Percentiles rank a stretch among this genome's conserved stretches.
These are phyloP conservation scores for Ceratitis capitata DNA, from an alignment of 1,140 invertebrate species.

Conservation along the genomic window DNA sequence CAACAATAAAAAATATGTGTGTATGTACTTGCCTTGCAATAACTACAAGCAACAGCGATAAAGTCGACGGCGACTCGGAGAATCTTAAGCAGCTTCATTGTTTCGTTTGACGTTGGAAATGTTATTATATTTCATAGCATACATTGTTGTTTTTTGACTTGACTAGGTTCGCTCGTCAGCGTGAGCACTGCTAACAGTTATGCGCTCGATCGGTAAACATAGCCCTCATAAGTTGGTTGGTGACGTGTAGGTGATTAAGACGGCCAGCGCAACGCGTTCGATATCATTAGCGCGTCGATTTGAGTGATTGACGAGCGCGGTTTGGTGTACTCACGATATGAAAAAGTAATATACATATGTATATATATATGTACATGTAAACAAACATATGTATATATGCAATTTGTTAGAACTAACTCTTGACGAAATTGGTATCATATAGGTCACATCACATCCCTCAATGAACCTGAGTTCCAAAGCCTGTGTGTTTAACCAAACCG, in stretches of 20 bases:
- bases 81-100: slow-evolving; percentile 18
- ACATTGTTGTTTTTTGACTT: slow-evolving; percentile 10
- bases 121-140: background rate
- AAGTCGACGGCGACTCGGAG: background rate
- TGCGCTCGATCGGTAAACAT: background rate
- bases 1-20: background rate
- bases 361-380: background rate
- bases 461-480: background rate
- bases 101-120: slow-evolving; percentile 6
- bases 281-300: background rate
- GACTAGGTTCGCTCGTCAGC: background rate
- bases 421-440: too few relatives aligned
- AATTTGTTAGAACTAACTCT: background rate
- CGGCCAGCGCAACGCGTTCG: background rate
- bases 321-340: background rate
- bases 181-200: too few relatives aligned
- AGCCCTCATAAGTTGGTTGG: too few relatives aligned
- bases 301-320: background rate
- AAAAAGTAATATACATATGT: slow-evolving; percentile 3
- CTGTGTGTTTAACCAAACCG: too few relatives aligned
- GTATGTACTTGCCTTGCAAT: too few relatives aligned
- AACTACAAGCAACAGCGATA: background rate
- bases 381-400: background rate
- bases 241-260: background rate
- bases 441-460: background rate